Percentiles rank a stretch among this genome's conserved stretches.
Conservation (phyloP, 2,113 vertebrate genomes). For the Eptatretus burgeri region DNA sequence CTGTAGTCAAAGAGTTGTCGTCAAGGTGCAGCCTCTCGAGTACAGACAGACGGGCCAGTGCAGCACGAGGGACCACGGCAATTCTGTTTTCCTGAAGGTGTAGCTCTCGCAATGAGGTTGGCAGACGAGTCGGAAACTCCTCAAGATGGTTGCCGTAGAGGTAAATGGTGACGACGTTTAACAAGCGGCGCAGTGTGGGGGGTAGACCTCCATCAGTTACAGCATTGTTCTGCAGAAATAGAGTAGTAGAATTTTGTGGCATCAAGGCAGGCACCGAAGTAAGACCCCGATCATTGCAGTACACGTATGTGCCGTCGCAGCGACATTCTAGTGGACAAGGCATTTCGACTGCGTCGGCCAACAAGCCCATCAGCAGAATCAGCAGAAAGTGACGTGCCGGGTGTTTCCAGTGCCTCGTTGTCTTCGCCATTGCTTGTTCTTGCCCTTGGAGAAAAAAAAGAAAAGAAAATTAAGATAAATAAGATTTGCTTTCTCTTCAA, state of each 20-base stretch:
- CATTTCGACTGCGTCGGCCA: too few relatives aligned
- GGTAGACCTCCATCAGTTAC: constrained; percentile 94
- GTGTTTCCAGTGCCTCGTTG: too few relatives aligned
- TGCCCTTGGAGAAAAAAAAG: too few relatives aligned
- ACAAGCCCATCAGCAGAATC: too few relatives aligned
- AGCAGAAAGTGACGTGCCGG: too few relatives aligned
- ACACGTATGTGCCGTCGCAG: constrained; percentile 86
- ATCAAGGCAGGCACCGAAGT: constrained; percentile 80
- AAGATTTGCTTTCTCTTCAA: too few relatives aligned
- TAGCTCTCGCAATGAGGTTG: constrained; percentile 67
- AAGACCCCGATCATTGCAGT: constrained; percentile 87
- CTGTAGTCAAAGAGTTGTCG: constrained; percentile 86
- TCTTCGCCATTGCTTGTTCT: too few relatives aligned
- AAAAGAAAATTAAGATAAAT: too few relatives aligned
- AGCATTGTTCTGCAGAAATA: constrained; percentile 97
- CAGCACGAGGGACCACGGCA: constrained; percentile 68
- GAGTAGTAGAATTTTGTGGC: constrained; percentile 71
- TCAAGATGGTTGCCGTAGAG: constrained; percentile 91
- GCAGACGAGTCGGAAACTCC: constrained; percentile 87
- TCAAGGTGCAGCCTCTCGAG: constrained; percentile 93
- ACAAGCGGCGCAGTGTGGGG: constrained; percentile 46
- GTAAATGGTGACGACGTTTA: constrained; percentile 79
- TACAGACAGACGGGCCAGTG: constrained; percentile 71
- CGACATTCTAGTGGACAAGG: constrained; percentile 58
- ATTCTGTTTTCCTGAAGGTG: constrained; percentile 97